Conservation (phyloP, 2,797 vertebrate species). For the Chrosomus eos region DNA sequence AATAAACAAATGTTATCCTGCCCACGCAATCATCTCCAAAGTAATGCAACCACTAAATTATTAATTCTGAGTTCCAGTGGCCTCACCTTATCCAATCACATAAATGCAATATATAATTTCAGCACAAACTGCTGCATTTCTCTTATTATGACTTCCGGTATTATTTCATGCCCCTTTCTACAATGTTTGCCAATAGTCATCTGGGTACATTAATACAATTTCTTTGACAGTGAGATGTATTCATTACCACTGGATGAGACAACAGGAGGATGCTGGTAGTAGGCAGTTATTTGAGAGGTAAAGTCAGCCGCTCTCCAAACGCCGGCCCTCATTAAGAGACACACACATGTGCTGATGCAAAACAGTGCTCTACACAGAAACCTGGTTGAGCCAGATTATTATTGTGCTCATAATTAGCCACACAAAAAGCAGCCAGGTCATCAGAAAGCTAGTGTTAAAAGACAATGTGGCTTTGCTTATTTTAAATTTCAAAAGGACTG, state of each 20-base stretch:
- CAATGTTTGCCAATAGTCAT: slow-evolving; percentile 53
- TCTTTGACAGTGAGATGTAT: slow-evolving; percentile 50
- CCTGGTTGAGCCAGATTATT: slow-evolving; percentile 54
- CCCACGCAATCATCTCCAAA: slow-evolving; percentile 72
- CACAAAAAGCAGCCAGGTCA: slow-evolving; percentile 72
- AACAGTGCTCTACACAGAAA: slow-evolving; percentile 43
- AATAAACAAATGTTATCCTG: slow-evolving; percentile 63
- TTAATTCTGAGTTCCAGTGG: slow-evolving; percentile 75
- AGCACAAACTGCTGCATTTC: slow-evolving; percentile 73
- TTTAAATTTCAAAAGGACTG: slow-evolving; percentile 79
- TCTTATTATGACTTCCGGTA: slow-evolving; percentile 75
- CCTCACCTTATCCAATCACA: slow-evolving; percentile 79
- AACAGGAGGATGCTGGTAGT: slow-evolving; percentile 21
- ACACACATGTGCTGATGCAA: slow-evolving; percentile 48
- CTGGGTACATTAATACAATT: slow-evolving; percentile 46
- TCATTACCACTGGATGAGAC: slow-evolving; percentile 45
- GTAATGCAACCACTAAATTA: slow-evolving; percentile 80
- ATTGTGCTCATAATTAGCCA: slow-evolving; percentile 70
- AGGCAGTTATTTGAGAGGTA: slow-evolving; percentile 32
- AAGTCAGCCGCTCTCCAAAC: slow-evolving; percentile 33
- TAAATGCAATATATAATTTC: slow-evolving; percentile 78
- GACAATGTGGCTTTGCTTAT: slow-evolving; percentile 71
- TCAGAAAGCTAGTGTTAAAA: slow-evolving; percentile 65
- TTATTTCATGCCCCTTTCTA: slow-evolving; percentile 68
- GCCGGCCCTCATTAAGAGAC: slow-evolving; percentile 64